Evolutionary conservation across 2,113 vertebrate genomes (phyloP).

Genomic region (Entomyzon cyanotis): DNA sequence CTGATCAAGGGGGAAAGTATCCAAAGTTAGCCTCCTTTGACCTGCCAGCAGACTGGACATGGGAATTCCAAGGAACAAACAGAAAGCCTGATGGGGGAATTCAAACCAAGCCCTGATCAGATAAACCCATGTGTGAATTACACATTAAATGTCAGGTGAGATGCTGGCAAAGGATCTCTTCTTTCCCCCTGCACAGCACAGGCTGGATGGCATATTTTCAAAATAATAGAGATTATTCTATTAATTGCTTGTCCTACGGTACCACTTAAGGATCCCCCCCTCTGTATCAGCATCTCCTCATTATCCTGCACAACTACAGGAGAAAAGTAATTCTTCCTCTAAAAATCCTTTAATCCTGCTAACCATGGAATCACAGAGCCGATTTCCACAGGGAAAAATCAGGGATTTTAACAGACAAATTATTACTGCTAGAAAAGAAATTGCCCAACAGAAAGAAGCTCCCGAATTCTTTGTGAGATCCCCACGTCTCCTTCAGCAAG

Average conservation of each 20-base stretch:
- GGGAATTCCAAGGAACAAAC: constrained; percentile 24
- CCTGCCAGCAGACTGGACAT: background rate
- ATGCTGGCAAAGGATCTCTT: background rate
- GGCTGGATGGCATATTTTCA: background rate
- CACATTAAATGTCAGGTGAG: background rate
- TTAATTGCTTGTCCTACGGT: background rate
- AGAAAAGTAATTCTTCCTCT: background rate
- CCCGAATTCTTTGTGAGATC: background rate
- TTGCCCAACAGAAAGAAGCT: background rate
- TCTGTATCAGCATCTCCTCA: background rate
- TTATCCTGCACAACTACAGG: background rate
- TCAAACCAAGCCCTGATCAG: background rate
- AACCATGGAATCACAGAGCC: background rate
- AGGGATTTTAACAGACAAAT: background rate
- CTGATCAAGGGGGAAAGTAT: background rate
- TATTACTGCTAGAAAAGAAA: background rate
- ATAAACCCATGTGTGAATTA: background rate
- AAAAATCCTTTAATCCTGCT: background rate
- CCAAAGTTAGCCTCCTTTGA: background rate
- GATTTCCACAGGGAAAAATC: background rate
- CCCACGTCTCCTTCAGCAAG: background rate
- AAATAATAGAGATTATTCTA: background rate
- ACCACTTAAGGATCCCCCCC: background rate
- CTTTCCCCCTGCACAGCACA: background rate
- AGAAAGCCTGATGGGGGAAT: background rate